phyloP scores from a whole-genome alignment of 2,797 vertebrate species.

The Sphenodon punctatus region DNA sequence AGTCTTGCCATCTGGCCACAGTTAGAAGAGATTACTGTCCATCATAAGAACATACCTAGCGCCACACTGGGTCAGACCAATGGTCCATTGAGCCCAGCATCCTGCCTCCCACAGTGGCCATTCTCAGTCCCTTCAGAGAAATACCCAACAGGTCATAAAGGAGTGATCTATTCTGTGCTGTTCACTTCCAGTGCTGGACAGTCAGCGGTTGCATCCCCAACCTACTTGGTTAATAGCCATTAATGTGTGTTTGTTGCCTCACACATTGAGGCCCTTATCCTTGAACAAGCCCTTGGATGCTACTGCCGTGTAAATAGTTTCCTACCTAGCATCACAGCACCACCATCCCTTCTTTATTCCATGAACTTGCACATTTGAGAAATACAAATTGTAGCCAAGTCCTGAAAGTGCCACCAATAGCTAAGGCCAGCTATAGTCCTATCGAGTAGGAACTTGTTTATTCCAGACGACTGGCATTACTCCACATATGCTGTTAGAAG shows the following conservation, averaged over 20 bases:
- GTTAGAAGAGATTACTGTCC: neutral
- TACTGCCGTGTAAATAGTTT: neutral
- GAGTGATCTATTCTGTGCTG: no score
- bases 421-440: neutral
- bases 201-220: no score
- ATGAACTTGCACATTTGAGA: neutral
- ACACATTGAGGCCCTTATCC: neutral
- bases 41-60: neutral
- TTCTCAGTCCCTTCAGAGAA: no score
- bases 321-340: neutral
- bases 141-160: no score
- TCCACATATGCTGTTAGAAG: neutral
- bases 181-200: no score
- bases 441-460: conserved; percentile 7
- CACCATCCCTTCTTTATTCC: neutral
- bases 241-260: neutral
- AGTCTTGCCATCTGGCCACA: neutral
- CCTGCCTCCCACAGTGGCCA: no score
- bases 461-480: neutral
- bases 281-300: no score
- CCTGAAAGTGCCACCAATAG: neutral
- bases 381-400: neutral
- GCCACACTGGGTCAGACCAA: no score
- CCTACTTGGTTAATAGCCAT: no score
- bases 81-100: no score